Percentiles rank a stretch among this genome's conserved stretches.
Evolutionary conservation across 2,797 vertebrate species (phyloP).

Genomic region (Hipposideros larvatus): DNA sequence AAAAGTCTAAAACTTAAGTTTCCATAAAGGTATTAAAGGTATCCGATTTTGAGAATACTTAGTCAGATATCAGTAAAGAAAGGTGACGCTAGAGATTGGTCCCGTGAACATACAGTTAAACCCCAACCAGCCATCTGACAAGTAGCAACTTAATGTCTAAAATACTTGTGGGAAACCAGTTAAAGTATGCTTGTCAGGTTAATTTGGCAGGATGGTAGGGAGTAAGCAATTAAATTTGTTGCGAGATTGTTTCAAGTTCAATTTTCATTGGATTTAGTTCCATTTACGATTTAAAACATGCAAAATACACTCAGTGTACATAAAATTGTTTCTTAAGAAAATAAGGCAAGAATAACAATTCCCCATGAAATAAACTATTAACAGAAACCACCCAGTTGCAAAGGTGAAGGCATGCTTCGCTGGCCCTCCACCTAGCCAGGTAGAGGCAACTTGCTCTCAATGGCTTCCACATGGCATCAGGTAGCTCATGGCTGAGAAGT

Average conservation of each 20-base stretch:
- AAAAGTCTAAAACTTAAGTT: neutral
- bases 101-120: neutral
- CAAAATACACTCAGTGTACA: constrained; percentile 77
- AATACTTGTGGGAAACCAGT: neutral
- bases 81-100: neutral
- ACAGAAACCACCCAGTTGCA: constrained; percentile 27
- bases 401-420: neutral
- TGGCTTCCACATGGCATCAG: neutral
- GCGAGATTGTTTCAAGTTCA: neutral
- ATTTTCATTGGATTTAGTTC: constrained; percentile 5
- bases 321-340: constrained; percentile 80
- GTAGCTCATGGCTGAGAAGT: constrained; percentile 85
- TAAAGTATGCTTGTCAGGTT: neutral
- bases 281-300: constrained; percentile 65
- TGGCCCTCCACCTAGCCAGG: neutral
- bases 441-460: neutral
- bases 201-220: rapidly evolving
- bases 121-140: neutral
- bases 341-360: constrained; percentile 70
- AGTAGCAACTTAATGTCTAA: neutral
- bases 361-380: constrained; percentile 66
- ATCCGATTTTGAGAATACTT: neutral
- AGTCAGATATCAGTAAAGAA: neutral
- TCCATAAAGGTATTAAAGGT: neutral
- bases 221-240: neutral